Evolutionary conservation across 2,797 vertebrate species (phyloP), one percentile per base, ranked within the genome.

Genomic region (Pagetopsis macropterus): DNA sequence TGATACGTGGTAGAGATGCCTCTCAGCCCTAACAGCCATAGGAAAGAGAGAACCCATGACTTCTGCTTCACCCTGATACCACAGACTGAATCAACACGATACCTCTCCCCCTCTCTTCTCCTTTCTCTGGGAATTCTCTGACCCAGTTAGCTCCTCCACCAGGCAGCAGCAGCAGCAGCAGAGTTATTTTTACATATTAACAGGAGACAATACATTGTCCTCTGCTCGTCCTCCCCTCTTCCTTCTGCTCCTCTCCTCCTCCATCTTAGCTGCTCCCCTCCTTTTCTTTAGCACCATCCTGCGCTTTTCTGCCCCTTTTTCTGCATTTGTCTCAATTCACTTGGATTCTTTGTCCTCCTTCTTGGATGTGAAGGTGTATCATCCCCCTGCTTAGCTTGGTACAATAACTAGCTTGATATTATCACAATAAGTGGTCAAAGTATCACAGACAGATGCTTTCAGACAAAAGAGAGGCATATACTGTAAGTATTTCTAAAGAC

Each of bases 101-200:
- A 66, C 76, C 6, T 37, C 33, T 9, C 33, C 33, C 33, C 33
- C 8, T 37, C 33, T 37, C 84, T 77, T 60, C 76, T 41, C 50
- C 70, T 71, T 78, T 87, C 88, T 83, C 54, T 90, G 94, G 93
- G 94, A 94, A 92, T 93, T 91, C 88, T 92, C 86, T 95, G 94
- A 95, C 94, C 94, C 90, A 95, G 82, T 95, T 95, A 93, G 91
- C 83, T 89, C 88, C 77, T 89, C 81, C 88, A 88, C 71, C 89
- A 90, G 78, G 88, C 88, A 83, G 88, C 87, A 84, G 27, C 27
- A 27, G 2, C 21, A 21, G 2, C 27, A 27, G 83, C 82, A 86
- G 81, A 92, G 92, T 93, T 94, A 94, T 94, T 95, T 95, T 95
- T 94, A 94, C 81, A 91, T 93, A 88, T 93, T 92, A 92, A 87